A percentile compares a stretch with the other conserved stretches of the same genome.
phyloP scores from a whole-genome alignment of 1,140 invertebrate species.

The Leptinotarsa lineolata region DNA sequence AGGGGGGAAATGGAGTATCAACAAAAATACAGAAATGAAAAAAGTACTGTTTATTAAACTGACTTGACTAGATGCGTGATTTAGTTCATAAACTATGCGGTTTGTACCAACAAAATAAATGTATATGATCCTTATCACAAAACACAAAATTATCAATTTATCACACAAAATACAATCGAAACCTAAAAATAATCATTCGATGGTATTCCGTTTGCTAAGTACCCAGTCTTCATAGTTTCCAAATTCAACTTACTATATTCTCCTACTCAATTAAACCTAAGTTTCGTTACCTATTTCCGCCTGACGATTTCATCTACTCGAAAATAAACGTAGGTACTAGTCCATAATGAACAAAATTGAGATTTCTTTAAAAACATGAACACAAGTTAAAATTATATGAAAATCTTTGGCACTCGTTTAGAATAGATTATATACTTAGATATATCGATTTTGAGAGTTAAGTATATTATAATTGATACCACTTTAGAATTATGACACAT shows the following conservation, averaged over 20 bases:
- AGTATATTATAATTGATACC: constrained; percentile 21
- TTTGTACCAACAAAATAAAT: constrained; percentile 32
- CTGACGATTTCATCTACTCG: background rate
- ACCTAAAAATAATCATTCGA: constrained; percentile 21
- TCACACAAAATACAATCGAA: constrained; percentile 35
- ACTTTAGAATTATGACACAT: constrained; percentile 22
- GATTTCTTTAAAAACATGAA: constrained; percentile 8
- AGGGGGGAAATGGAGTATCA: background rate
- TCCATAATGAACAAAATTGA: background rate
- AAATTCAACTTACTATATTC: constrained; percentile 9
- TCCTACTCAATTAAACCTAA: constrained; percentile 1
- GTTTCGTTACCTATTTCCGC: background rate
- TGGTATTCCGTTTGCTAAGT: constrained; percentile 38
- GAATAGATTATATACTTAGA: constrained; percentile 10
- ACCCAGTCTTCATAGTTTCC: constrained; percentile 37
- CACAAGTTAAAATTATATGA: constrained; percentile 10
- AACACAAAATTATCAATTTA: constrained; percentile 25
- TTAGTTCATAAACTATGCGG: constrained; percentile 29
- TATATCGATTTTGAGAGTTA: constrained; percentile 7
- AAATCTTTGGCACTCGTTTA: constrained; percentile 32
- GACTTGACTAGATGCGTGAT: constrained; percentile 32
- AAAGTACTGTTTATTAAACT: constrained; percentile 30
- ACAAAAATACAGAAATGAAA: background rate
- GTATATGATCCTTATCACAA: constrained; percentile 24
- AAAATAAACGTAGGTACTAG: background rate